Percentiles rank a stretch among this genome's conserved stretches.
Evolutionary conservation across 2,888 invertebrate genomes (phyloP).

Genomic region (Drosophila lacicola): DNA sequence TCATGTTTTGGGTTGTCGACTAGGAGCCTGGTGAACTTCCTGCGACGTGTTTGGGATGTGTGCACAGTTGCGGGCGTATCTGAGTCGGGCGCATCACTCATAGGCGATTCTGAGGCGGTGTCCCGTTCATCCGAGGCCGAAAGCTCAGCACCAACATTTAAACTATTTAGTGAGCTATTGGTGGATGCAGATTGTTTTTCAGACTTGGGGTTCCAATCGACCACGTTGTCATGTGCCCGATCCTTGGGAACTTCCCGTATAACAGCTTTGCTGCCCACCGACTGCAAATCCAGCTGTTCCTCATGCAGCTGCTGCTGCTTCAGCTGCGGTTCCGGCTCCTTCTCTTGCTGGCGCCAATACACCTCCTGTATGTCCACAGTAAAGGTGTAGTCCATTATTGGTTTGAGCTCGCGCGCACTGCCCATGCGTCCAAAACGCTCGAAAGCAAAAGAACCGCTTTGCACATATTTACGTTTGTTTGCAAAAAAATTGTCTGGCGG

Average conservation of each 20-base stretch:
- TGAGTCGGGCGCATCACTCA: slow-evolving; percentile 7
- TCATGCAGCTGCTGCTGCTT: background rate
- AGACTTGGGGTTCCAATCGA: slow-evolving; percentile 1
- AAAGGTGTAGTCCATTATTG: slow-evolving; percentile 77
- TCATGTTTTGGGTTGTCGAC: slow-evolving; percentile 1
- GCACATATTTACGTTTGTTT: slow-evolving; percentile 32
- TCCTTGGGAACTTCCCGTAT: slow-evolving; percentile 36
- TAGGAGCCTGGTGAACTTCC: slow-evolving; percentile 41
- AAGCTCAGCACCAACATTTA: slow-evolving; percentile 58
- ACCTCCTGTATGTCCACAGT: slow-evolving; percentile 62
- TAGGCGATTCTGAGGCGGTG: background rate
- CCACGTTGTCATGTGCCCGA: slow-evolving; percentile 7
- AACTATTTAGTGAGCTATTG: slow-evolving; percentile 31
- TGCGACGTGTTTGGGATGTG: slow-evolving; percentile 11
- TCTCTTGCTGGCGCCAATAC: slow-evolving; percentile 38
- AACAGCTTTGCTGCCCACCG: slow-evolving; percentile 28
- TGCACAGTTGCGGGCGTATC: background rate
- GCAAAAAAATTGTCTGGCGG: slow-evolving; percentile 67
- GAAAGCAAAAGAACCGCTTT: slow-evolving; percentile 62
- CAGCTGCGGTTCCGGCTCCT: background rate
- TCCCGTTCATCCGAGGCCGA: slow-evolving; percentile 49
- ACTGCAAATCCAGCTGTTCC: slow-evolving; percentile 22
- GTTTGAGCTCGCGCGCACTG: slow-evolving; percentile 60
- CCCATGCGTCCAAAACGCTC: slow-evolving; percentile 59
- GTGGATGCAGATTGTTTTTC: slow-evolving; percentile 5